A percentile compares a stretch with the other conserved stretches of the same genome.
Conservation (phyloP, 1,140 invertebrate species). For the Drosophila virilis region DNA sequence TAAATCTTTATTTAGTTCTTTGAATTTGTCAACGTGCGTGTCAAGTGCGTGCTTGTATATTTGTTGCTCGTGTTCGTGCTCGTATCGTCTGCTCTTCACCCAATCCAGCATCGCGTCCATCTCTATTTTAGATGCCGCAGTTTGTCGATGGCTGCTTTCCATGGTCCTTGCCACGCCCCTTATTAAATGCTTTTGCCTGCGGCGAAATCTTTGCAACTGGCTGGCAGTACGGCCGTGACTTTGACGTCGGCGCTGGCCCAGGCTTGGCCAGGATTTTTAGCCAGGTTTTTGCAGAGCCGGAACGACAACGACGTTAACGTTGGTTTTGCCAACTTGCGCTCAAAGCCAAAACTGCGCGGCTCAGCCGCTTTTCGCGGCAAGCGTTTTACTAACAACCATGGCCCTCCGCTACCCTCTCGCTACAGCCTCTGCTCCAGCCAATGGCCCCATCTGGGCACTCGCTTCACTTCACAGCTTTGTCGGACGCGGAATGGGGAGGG, state of each 20-base stretch:
- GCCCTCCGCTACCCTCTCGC: slow-evolving; percentile 1
- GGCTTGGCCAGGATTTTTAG: slow-evolving; percentile 25
- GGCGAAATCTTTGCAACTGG: slow-evolving; percentile 68
- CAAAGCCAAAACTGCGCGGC: slow-evolving; percentile 78
- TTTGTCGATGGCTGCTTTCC: slow-evolving; percentile 30
- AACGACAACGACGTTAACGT: slow-evolving; percentile 44
- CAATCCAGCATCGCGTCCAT: neutral
- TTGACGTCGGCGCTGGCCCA: slow-evolving; percentile 36
- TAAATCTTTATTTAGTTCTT: too few relatives aligned
- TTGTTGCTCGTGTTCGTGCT: neutral
- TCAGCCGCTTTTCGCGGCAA: slow-evolving; percentile 74
- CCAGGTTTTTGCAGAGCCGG: slow-evolving; percentile 44
- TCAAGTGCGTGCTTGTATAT: too few relatives aligned
- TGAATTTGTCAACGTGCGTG: too few relatives aligned
- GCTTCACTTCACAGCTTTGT: slow-evolving; percentile 53
- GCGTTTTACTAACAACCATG: slow-evolving; percentile 39
- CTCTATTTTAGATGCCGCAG: neutral
- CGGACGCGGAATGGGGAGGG: neutral
- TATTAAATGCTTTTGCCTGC: slow-evolving; percentile 71
- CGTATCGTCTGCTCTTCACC: neutral
- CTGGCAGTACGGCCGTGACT: slow-evolving; percentile 34
- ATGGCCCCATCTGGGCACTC: slow-evolving; percentile 37
- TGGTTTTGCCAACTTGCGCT: slow-evolving; percentile 31
- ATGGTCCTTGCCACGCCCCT: slow-evolving; percentile 37
- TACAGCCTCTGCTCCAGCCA: slow-evolving; percentile 11